A percentile compares a stretch with the other conserved stretches of the same genome.
phyloP scores from a whole-genome alignment of 2,113 vertebrate genomes.

The Ceuthmochares aereus region DNA sequence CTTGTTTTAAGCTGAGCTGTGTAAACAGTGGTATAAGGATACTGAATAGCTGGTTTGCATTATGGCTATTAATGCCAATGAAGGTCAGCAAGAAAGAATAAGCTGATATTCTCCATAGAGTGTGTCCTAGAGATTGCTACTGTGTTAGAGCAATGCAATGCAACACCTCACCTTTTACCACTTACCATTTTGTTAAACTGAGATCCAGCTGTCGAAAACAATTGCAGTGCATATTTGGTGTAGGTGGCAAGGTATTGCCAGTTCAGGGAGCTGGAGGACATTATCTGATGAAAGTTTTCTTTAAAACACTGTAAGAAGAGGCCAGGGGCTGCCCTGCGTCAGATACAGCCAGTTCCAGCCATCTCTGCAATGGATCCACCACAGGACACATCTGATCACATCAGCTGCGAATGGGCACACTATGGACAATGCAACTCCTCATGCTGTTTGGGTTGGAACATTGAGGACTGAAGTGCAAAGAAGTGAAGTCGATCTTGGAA shows the following conservation, averaged over 20 bases:
- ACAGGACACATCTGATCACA: neutral
- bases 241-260: neutral
- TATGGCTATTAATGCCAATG: neutral
- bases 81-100: neutral
- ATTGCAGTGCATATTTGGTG: fast-evolving
- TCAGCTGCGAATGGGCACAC: fast-evolving
- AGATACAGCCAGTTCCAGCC: neutral
- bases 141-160: neutral
- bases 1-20: neutral
- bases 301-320: neutral
- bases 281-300: neutral
- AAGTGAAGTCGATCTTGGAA: neutral
- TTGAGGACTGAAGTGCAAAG: fast-evolving
- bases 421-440: fast-evolving
- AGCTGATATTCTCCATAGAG: neutral
- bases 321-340: fast-evolving
- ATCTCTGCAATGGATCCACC: neutral
- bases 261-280: fast-evolving
- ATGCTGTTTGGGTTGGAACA: fast-evolving
- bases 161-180: neutral
- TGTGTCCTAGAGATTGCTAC: neutral
- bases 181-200: neutral
- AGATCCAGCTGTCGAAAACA: neutral
- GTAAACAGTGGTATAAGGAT: neutral
- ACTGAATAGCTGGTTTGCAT: neutral